These are phyloP conservation scores for Apotomis betuletana DNA, from an alignment of 2,888 invertebrate genomes.

Conservation along the genomic window DNA sequence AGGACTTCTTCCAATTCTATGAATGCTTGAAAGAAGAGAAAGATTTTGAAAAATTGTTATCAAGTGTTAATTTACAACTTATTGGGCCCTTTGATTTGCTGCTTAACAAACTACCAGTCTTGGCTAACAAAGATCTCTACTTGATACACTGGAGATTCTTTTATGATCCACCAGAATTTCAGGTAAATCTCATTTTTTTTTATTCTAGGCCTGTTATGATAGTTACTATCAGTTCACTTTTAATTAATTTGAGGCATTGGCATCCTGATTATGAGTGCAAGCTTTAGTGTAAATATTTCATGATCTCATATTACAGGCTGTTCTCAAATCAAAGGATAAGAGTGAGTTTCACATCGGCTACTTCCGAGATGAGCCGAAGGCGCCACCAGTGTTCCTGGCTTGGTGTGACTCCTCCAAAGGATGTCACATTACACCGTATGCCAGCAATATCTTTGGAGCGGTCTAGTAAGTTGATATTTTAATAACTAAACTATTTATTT, in stretches of 20 bases:
- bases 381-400: slow-evolving; percentile 90
- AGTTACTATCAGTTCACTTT: too few species aligned
- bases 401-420: slow-evolving; percentile 88
- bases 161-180: slow-evolving; percentile 97
- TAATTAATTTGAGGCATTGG: neutral
- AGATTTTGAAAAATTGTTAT: slow-evolving; percentile 85
- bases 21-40: slow-evolving; percentile 86
- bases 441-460: slow-evolving; percentile 91
- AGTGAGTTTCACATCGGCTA: slow-evolving; percentile 94
- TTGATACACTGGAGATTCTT: slow-evolving; percentile 95
- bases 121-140: slow-evolving; percentile 85
- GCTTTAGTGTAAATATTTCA: slow-evolving; percentile 14
- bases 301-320: slow-evolving; percentile 79
- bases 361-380: slow-evolving; percentile 91
- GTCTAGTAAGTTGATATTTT: slow-evolving; percentile 84
- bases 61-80: slow-evolving; percentile 86
- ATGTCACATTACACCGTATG: slow-evolving; percentile 88
- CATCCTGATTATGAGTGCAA: too few species aligned
- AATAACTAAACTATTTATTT: too few species aligned
- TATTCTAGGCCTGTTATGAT: too few species aligned
- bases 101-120: slow-evolving; percentile 83
- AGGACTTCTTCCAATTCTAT: slow-evolving; percentile 94
- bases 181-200: slow-evolving; percentile 71
- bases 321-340: slow-evolving; percentile 87
- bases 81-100: slow-evolving; percentile 96